Base-by-base conservation (phyloP, 1,140 invertebrate genomes). In the Cecropterus lyciades region DNA sequence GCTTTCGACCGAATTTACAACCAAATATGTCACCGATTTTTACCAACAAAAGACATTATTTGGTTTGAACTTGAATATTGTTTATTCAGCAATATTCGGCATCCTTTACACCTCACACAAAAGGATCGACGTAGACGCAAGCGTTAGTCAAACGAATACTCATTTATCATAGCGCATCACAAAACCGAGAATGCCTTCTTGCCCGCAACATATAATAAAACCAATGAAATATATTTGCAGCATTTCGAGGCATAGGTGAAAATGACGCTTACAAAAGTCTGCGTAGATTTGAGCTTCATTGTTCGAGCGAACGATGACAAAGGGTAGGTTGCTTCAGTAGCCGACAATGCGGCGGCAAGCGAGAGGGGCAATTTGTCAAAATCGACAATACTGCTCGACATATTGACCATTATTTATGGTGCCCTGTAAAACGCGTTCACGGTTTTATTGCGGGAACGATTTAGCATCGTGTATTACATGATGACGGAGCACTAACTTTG, bases 391-490 rank as follows among this genome's bases (percentile, higher is more conserved):
- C 80, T 70, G 77, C 69, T 68, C 85, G 87, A 87, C 85, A 84
- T 89, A 89, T 88, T 89, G 87, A 84, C 86, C 87, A 90, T 91
- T 89, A 92, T 92, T 89, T 92, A 92, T 90, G 86, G 77, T 75
- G 73, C n/a, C n/a, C 71, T 80, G 83, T 88, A 82, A 85, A 87
- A 85, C 82, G 80, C 77, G 75, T 68, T 55, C 71, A 70, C 75
- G 76, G 75, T 89, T 85, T 89, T 89, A 89, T 85, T 88, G 84
- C 89, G 85, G 82, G 86, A 90, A 85, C 78, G 77, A 77, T 83
- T 75, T 73, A 80, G 70, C 86, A 80, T 70, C 84, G 80, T 87
- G 85, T 89, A 85, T 72, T 87, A 89, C 89, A 87, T 73, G 84
- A 84, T 82, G 80, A 84, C 82, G 74, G 56, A 62, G 72, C 77